These are phyloP conservation scores for Chionoecetes opilio DNA, from an alignment of 1,140 invertebrate genomes.

Conservation along the genomic window DNA sequence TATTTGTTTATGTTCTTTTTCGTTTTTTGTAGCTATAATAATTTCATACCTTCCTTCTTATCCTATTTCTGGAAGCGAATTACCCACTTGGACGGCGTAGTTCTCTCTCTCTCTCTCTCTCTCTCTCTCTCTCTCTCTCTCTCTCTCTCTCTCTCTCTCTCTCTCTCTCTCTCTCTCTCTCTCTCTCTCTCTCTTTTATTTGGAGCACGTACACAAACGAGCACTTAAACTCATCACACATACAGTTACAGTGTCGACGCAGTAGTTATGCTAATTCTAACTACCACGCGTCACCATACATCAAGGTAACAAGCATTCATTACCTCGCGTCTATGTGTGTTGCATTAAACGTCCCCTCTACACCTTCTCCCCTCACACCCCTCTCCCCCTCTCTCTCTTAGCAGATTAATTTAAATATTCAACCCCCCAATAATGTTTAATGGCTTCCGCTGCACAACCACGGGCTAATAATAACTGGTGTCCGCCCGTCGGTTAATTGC, in stretches of 20 bases:
- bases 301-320: not conserved
- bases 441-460: constrained; percentile 3
- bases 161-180: not conserved
- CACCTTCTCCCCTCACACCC: not conserved
- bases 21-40: not conserved
- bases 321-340: not conserved
- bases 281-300: not conserved
- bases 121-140: not conserved
- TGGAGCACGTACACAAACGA: not conserved
- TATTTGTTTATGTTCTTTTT: not conserved
- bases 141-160: not conserved
- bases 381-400: not conserved
- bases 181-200: constrained; percentile 2
- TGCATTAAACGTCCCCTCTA: not conserved
- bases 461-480: not conserved
- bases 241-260: not conserved
- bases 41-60: too few species aligned
- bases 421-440: not conserved
- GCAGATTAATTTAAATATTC: not conserved
- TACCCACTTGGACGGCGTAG: too few species aligned
- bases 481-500: not conserved
- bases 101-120: not conserved
- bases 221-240: not conserved
- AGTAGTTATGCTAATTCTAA: constrained; percentile 31
- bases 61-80: too few species aligned